A percentile compares a stretch with the other conserved stretches of the same genome.
Evolutionary conservation across 2,888 invertebrate genomes (phyloP).

Genomic region (Himalopsyche tibetana): DNA sequence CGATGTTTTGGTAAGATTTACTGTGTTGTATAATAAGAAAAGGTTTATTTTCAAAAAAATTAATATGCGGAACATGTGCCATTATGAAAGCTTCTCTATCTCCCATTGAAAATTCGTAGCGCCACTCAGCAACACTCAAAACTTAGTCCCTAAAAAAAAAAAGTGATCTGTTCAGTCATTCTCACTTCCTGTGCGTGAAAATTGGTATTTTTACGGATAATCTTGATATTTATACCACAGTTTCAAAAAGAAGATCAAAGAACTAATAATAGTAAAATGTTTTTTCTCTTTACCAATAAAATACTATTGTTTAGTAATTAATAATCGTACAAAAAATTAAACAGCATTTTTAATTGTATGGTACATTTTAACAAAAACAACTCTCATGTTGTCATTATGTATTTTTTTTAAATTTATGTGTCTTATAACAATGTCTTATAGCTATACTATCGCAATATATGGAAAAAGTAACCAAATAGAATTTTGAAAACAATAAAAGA

Average conservation of each 20-base stretch:
- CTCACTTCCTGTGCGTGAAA: slow-evolving; percentile 22
- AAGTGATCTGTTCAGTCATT: slow-evolving; percentile 12
- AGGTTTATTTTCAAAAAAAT: background rate
- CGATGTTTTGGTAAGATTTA: too few relatives aligned
- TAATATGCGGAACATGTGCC: slow-evolving; percentile 9
- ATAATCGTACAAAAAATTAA: too few relatives aligned
- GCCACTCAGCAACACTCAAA: background rate
- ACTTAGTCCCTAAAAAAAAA: background rate
- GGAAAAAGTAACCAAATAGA: too few relatives aligned
- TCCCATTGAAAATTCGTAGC: slow-evolving; percentile 10
- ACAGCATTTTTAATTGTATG: too few relatives aligned
- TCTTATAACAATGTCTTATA: too few relatives aligned
- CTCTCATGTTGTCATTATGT: too few relatives aligned
- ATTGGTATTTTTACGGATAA: background rate
- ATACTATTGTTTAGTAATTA: too few relatives aligned
- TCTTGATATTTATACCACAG: background rate
- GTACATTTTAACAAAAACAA: too few relatives aligned
- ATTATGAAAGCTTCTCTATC: background rate
- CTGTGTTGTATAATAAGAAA: background rate
- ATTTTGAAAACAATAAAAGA: too few relatives aligned
- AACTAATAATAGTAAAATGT: background rate
- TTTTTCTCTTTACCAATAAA: too few relatives aligned
- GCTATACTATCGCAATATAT: too few relatives aligned
- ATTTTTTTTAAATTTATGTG: too few relatives aligned
- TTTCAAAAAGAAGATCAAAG: background rate